Base-by-base conservation (phyloP, 1,140 invertebrate genomes). In the Cotesia vestalis region DNA sequence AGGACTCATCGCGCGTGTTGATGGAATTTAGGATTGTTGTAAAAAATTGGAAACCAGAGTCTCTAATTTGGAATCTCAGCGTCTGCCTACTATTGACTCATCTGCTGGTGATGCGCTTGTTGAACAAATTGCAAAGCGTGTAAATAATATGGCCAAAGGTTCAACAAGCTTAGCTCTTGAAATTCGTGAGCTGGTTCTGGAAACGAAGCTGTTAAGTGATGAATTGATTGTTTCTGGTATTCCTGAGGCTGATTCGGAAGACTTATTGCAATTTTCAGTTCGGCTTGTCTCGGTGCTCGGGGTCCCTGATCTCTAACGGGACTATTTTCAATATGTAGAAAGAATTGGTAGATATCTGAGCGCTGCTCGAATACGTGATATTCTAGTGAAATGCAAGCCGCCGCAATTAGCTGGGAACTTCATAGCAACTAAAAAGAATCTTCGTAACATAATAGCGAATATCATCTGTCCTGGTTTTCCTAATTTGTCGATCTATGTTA, bases 401-500 rank as follows among this genome's bases (percentile, higher is more conserved):
- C 11, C 63, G 8, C 6, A 11, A 9, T 6, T 66, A 12, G 35
- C 12, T 40, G 35, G 46, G 0, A 35, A n/a, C 11, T 66, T 38
- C 11, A 66, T 66, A 40, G 4, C 35, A n/a, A 36, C 0, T 35
- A 66, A 66, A 17, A 66, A 8, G 63, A 66, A 66, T 6, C 4
- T 1, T 4, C 34, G 14, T 0, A 36, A 66, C 12, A 17, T 66
- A 14, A 17, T 14, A 2, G 63, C 63, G 5, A 20, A 46, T 66
- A 17, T 17, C 1, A 17, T 17, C 17, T 17, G 17, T 17, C 17
- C 17, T 17, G 17, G 36, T 17, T 17, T 17, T 17, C 17, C 17
- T 40, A 17, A 8, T 14, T 35, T 5, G 9, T 0, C 9, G 9
- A 40, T 40, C 5, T 8, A 12, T 17, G n/a, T 66, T 3, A 66